Base-by-base conservation (phyloP, 2,888 invertebrate genomes). In the Sarcophaga carnaria region DNA sequence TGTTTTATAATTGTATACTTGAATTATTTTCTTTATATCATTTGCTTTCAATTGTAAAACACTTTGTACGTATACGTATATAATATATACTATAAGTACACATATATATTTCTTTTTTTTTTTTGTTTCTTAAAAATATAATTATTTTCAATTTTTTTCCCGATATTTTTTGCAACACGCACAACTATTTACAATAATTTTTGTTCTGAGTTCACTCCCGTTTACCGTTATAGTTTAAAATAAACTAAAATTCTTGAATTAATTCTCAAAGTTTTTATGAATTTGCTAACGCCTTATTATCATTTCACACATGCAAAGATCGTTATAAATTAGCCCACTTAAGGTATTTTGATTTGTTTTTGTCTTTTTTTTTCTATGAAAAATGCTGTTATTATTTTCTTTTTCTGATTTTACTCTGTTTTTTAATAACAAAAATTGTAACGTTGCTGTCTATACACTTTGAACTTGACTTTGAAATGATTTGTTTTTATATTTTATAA, bases 381-480 rank as follows among this genome's bases (percentile, higher is more conserved):
- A 49, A 74, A 74, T 62, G 74, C 69, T 62, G 80, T 83, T 83
- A 78, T 80, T 80, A 49, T 45, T 37, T 10, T 37, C 17, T 64
- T 74, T 11, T 66, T 47, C 71, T 54, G 11, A 14, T 20, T 22
- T 37, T 37, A 37, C 37, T 37, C 37, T 37, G 1, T 37, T 37
- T 47, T 25, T 49, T 45, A 17, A 22, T n/a, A 78, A 37, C 3
- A 69, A n/a, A 25, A 49, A 70, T 2, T 70, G 27, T n/a, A 62
- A 20, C 11, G 14, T 27, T 72, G 60, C 64, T 54, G 54, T 54
- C 54, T 54, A 17, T 54, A 70, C 70, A 45, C 12, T 66, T 60
- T 83, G 84, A 81, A 84, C 87, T 87, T 84, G 87, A 87, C 83
- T 87, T 84, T 84, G 81, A 87, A 79, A 49, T 80, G 47, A n/a